Conservation (phyloP, 2,888 invertebrate species). For the Tetragonisca angustula region DNA sequence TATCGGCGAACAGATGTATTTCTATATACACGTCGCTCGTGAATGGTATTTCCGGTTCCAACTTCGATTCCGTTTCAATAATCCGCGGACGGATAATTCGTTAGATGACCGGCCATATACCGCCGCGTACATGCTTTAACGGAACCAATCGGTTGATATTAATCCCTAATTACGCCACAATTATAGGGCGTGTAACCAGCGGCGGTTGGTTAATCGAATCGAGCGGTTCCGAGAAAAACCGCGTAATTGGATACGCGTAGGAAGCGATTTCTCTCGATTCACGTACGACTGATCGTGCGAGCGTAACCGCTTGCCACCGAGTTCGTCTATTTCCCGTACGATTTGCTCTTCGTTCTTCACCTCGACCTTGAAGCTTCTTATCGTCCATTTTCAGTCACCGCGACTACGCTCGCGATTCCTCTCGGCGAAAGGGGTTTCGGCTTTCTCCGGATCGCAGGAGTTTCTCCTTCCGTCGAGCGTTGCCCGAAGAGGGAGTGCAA, state of each 20-base stretch:
- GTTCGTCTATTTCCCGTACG: conserved; percentile 3
- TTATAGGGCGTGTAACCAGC: conserved; percentile 5
- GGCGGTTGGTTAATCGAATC: conserved; percentile 21
- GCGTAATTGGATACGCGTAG: background rate
- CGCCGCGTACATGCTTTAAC: background rate
- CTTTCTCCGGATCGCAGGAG: background rate
- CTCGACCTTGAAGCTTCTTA: conserved; percentile 45
- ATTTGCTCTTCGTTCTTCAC: conserved; percentile 31
- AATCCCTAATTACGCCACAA: conserved; percentile 34
- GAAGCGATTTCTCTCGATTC: conserved; percentile 31
- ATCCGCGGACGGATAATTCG: conserved; percentile 32
- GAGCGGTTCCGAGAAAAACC: background rate
- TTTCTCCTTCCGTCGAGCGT: conserved; percentile 30
- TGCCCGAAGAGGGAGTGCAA: conserved; percentile 37
- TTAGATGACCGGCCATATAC: background rate
- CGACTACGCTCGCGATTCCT: conserved; percentile 39
- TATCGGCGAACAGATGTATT: background rate
- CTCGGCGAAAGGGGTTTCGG: conserved; percentile 1
- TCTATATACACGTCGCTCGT: background rate
- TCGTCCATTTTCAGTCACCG: conserved; percentile 38
- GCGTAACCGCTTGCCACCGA: too few species aligned
- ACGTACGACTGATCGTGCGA: conserved; percentile 1
- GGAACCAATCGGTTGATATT: conserved; percentile 14
- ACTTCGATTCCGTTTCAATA: conserved; percentile 29
- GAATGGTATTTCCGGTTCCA: background rate